phyloP scores from a whole-genome alignment of 2,888 invertebrate genomes.

The Noctua janthe region DNA sequence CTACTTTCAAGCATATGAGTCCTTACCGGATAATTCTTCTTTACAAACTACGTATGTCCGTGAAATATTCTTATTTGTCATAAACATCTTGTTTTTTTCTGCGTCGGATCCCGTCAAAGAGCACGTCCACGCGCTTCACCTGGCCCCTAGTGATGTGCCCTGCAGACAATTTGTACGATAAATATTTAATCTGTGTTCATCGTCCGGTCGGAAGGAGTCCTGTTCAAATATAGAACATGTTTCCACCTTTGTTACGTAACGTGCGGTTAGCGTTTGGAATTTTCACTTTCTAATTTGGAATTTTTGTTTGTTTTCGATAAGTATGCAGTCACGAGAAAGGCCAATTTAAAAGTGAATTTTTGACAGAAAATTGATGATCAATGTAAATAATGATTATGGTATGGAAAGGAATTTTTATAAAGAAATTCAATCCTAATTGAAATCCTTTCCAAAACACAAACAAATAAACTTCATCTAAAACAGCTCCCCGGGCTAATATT shows the following conservation, averaged over 20 bases:
- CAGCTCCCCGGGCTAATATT: not conserved
- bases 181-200: slow-evolving; percentile 50
- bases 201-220: slow-evolving; percentile 33
- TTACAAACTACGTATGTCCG: not conserved
- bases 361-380: too few relatives aligned
- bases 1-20: slow-evolving; percentile 9
- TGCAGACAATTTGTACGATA: slow-evolving; percentile 66
- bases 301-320: slow-evolving; percentile 1
- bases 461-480: too few relatives aligned
- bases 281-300: slow-evolving; percentile 26
- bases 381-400: too few relatives aligned
- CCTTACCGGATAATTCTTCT: not conserved
- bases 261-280: slow-evolving; percentile 23
- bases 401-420: too few relatives aligned
- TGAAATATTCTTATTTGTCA: slow-evolving; percentile 56
- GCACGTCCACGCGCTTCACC: slow-evolving; percentile 84
- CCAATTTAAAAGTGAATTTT: not conserved
- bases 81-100: slow-evolving; percentile 65
- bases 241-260: slow-evolving; percentile 20
- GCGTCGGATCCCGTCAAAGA: slow-evolving; percentile 70
- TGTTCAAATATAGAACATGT: slow-evolving; percentile 43
- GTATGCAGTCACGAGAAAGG: not conserved
- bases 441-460: not conserved
- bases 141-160: slow-evolving; percentile 79
- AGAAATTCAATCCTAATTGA: too few relatives aligned